Conservation (phyloP, 2,113 vertebrate genomes). For the Pao palembangensis region DNA sequence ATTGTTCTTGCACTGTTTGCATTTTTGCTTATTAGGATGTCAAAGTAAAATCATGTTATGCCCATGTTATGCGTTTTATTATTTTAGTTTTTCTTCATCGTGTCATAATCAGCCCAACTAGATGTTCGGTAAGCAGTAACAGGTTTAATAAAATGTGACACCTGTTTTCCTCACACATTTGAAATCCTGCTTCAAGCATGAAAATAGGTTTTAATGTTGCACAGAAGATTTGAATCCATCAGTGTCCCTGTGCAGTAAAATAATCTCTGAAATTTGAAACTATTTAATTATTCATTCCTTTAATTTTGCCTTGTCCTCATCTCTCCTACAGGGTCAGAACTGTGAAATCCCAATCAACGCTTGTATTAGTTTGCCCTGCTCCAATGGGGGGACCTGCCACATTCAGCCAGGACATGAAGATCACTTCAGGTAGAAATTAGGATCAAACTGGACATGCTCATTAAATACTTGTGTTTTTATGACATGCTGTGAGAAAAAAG, state of each 20-base stretch:
- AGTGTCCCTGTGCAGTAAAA: constrained; percentile 9
- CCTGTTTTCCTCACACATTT: too few species aligned
- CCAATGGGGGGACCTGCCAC: constrained; percentile 91
- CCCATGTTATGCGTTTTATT: too few species aligned
- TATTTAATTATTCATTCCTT: constrained; percentile 8
- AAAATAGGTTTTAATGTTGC: too few species aligned
- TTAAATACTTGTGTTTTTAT: constrained; percentile 21
- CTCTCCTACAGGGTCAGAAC: constrained; percentile 81
- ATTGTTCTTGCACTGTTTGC: too few species aligned
- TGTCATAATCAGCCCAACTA: too few species aligned
- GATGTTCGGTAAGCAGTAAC: too few species aligned
- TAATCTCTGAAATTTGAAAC: background rate
- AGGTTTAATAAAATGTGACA: too few species aligned
- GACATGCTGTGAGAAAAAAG: background rate
- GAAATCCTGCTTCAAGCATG: too few species aligned
- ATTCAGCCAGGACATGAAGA: constrained; percentile 81
- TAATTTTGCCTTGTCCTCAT: background rate
- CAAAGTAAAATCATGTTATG: background rate
- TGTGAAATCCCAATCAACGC: constrained; percentile 88
- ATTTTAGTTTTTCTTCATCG: too few species aligned
- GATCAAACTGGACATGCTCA: constrained; percentile 44
- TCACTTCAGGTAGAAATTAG: constrained; percentile 83
- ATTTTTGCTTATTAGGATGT: background rate
- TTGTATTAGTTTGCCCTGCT: constrained; percentile 89
- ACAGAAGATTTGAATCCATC: background rate